Evolutionary conservation across 2,888 invertebrate genomes (phyloP).

Genomic region (Dasysyrphus tricinctus): DNA sequence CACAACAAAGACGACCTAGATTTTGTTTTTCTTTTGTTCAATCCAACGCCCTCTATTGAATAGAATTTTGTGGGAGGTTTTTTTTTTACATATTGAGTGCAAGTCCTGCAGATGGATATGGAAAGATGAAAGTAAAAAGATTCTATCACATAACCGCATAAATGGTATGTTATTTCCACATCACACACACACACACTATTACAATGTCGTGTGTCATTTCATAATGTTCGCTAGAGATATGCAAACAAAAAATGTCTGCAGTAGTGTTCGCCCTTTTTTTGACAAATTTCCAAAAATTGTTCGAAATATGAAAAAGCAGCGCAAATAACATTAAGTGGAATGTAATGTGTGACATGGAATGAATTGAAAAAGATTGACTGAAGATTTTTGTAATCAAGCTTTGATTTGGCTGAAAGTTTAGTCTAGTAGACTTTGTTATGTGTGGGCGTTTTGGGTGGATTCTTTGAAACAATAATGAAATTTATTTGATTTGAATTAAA

Average conservation of each 20-base stretch:
- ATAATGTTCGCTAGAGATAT: neutral
- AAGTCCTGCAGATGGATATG: conserved; percentile 15
- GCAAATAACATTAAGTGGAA: conserved; percentile 19
- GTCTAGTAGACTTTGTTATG: neutral
- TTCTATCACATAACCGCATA: conserved; percentile 35
- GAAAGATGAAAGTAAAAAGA: conserved; percentile 4
- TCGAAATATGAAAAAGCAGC: conserved; percentile 20
- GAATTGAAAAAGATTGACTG: conserved; percentile 2
- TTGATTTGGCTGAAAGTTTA: neutral
- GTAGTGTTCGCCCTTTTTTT: conserved; percentile 40
- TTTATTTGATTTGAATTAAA: neutral
- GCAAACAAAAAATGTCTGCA: conserved; percentile 35
- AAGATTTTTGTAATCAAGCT: neutral
- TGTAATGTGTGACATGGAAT: conserved; percentile 33
- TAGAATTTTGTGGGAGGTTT: neutral
- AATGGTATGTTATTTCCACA: conserved; percentile 28
- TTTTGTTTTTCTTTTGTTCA: neutral
- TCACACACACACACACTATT: conserved; percentile 16
- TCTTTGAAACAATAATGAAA: neutral
- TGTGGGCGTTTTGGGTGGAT: neutral
- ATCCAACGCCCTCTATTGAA: conserved; percentile 13
- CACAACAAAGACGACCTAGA: conserved; percentile 28
- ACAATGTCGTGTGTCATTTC: neutral
- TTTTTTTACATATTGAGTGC: neutral
- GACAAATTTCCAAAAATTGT: conserved; percentile 44